Evolutionary conservation across 1,140 invertebrate genomes (phyloP).

Genomic region (Caenorhabditis brenneri): DNA sequence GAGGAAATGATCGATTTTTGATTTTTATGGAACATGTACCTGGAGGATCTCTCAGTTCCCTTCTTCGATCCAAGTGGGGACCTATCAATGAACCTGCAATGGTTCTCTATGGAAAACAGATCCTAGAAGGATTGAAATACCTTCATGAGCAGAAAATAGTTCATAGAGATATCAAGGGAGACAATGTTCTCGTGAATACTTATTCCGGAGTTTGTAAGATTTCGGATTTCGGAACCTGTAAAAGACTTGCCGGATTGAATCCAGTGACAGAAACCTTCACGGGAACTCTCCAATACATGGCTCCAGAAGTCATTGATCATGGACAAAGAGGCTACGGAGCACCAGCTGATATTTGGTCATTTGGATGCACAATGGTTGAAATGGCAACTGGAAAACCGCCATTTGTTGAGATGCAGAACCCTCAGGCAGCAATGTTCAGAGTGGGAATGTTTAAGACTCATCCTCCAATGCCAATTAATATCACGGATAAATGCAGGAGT

Average conservation of each 20-base stretch:
- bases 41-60: slow-evolving; percentile 75
- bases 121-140: slow-evolving; percentile 92
- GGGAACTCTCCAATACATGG: slow-evolving; percentile 94
- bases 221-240: slow-evolving; percentile 98
- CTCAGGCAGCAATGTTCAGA: slow-evolving; percentile 96
- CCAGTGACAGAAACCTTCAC: slow-evolving; percentile 93
- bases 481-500: slow-evolving; percentile 84
- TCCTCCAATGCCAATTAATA: slow-evolving; percentile 89
- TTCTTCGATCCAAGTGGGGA: slow-evolving; percentile 88
- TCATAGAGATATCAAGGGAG: slow-evolving; percentile 88
- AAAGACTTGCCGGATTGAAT: slow-evolving; percentile 89
- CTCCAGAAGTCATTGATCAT: slow-evolving; percentile 97
- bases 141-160: slow-evolving; percentile 99
- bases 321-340: slow-evolving; percentile 95
- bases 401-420: slow-evolving; percentile 81
- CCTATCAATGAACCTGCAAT: slow-evolving; percentile 96
- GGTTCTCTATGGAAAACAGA: slow-evolving; percentile 95
- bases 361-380: slow-evolving; percentile 96
- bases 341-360: slow-evolving; percentile 94
- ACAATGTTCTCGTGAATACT: slow-evolving; percentile 95
- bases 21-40: slow-evolving; percentile 99
- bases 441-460: slow-evolving; percentile 97
- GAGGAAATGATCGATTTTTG: slow-evolving; percentile 86
- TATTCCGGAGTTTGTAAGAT: slow-evolving; percentile 98
- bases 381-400: slow-evolving; percentile 99